Percentiles rank a stretch among this genome's conserved stretches.
phyloP scores from a whole-genome alignment of 1,140 invertebrate genomes.

The Orius insidiosus region DNA sequence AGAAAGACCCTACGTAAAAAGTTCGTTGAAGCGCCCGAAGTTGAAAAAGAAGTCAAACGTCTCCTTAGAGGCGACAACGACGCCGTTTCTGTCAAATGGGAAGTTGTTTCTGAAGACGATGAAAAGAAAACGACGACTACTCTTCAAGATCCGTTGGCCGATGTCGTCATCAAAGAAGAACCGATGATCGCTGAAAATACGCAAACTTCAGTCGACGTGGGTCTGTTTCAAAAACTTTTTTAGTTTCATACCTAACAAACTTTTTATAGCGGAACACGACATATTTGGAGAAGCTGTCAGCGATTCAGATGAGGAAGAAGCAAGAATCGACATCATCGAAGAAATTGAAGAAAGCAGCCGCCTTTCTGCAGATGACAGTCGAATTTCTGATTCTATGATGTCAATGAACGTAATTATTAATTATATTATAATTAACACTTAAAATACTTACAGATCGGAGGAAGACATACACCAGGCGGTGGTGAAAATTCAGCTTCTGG shows the following conservation, averaged over 20 bases:
- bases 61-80: slow-evolving; percentile 52
- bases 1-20: slow-evolving; percentile 93
- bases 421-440: no score
- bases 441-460: neutral
- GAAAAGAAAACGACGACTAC: slow-evolving; percentile 27
- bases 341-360: slow-evolving; percentile 64
- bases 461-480: slow-evolving; percentile 3
- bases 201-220: slow-evolving; percentile 11
- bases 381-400: slow-evolving; percentile 54
- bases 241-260: slow-evolving; percentile 13
- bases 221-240: neutral
- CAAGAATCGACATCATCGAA: slow-evolving; percentile 52
- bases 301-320: slow-evolving; percentile 59
- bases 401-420: slow-evolving; percentile 17
- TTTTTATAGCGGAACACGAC: slow-evolving; percentile 47
- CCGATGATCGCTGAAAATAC: slow-evolving; percentile 10
- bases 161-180: slow-evolving; percentile 19
- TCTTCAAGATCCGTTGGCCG: neutral
- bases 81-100: slow-evolving; percentile 65
- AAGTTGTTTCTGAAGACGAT: slow-evolving; percentile 82
- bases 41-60: slow-evolving; percentile 91
- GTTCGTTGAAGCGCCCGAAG: slow-evolving; percentile 90
- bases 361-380: slow-evolving; percentile 54
- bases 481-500: neutral
- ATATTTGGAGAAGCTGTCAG: slow-evolving; percentile 79